phyloP scores from a whole-genome alignment of 2,113 vertebrate species.

The Chrysemys picta region DNA sequence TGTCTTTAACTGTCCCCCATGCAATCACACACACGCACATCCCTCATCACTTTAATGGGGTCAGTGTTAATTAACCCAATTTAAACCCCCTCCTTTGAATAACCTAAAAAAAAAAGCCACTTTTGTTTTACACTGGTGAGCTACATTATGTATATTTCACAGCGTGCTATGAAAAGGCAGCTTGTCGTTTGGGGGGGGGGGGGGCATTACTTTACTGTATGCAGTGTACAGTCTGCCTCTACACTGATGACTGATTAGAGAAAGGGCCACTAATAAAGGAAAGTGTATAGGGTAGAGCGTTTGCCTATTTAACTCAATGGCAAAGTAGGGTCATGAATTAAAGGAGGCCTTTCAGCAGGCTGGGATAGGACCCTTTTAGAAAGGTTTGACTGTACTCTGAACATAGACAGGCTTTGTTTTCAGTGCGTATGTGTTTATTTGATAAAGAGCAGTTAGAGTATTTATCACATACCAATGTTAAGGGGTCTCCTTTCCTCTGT shows the following conservation, averaged over 20 bases:
- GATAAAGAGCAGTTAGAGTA: conserved; percentile 43
- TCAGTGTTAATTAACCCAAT: conserved; percentile 59
- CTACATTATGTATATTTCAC: conserved; percentile 8
- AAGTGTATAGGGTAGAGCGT: background rate
- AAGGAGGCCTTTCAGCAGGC: background rate
- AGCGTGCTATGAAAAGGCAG: fast-evolving
- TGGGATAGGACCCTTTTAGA: background rate
- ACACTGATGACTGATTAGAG: background rate
- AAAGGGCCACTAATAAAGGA: background rate
- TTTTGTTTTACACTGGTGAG: background rate
- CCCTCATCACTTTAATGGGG: conserved; percentile 35
- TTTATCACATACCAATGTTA: background rate
- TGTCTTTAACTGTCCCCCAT: background rate
- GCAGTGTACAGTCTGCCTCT: background rate
- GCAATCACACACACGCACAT: conserved; percentile 2
- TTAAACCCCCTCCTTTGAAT: conserved; percentile 7
- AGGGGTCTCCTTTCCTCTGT: background rate
- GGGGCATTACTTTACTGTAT: background rate
- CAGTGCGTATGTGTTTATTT: background rate
- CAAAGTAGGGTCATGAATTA: background rate
- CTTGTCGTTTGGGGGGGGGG: background rate
- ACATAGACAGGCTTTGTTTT: conserved; percentile 14
- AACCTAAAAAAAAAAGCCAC: background rate
- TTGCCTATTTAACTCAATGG: conserved; percentile 14
- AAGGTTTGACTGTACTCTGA: background rate